Percentiles rank a stretch among this genome's conserved stretches.
Conservation (phyloP, 1,140 invertebrate genomes). For the Papilio helenus region DNA sequence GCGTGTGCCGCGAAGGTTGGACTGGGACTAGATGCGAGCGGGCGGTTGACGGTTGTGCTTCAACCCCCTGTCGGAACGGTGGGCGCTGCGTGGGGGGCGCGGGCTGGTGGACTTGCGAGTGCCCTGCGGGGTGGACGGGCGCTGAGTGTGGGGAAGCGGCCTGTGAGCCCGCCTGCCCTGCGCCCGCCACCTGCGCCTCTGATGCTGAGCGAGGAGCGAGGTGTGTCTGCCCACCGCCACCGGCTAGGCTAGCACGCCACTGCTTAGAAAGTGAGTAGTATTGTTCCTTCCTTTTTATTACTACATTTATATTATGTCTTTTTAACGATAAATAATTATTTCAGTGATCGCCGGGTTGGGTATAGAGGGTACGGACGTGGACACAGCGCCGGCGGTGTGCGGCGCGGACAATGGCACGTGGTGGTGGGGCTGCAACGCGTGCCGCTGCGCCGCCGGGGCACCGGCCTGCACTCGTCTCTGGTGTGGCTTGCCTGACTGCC, state of each 20-base stretch:
- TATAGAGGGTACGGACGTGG: conserved; percentile 85
- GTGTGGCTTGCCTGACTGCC: conserved; percentile 92
- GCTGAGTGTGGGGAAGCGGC: conserved; percentile 80
- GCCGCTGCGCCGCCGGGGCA: conserved; percentile 88
- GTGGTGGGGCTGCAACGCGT: conserved; percentile 91
- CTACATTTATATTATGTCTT: neutral
- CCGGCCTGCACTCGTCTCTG: conserved; percentile 93
- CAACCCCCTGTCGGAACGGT: conserved; percentile 43
- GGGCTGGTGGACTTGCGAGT: conserved; percentile 59
- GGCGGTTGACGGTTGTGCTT: conserved; percentile 18
- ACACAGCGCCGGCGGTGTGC: conserved; percentile 53
- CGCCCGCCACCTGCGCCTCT: conserved; percentile 55
- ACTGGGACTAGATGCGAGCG: conserved; percentile 31
- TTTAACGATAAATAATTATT: conserved; percentile 23
- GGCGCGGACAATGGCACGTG: conserved; percentile 84
- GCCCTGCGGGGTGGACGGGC: conserved; percentile 56
- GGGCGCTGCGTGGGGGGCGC: conserved; percentile 48
- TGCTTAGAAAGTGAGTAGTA: conserved; percentile 64
- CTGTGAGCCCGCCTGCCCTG: conserved; percentile 86
- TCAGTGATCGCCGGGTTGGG: conserved; percentile 73
- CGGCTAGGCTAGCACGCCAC: conserved; percentile 56
- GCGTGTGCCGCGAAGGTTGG: conserved; percentile 31
- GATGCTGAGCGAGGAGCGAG: conserved; percentile 51
- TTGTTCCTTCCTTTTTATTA: neutral
- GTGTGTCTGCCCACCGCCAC: conserved; percentile 64